Evolutionary conservation across 2,888 invertebrate species (phyloP).

Genomic region (Junonia oenone): DNA sequence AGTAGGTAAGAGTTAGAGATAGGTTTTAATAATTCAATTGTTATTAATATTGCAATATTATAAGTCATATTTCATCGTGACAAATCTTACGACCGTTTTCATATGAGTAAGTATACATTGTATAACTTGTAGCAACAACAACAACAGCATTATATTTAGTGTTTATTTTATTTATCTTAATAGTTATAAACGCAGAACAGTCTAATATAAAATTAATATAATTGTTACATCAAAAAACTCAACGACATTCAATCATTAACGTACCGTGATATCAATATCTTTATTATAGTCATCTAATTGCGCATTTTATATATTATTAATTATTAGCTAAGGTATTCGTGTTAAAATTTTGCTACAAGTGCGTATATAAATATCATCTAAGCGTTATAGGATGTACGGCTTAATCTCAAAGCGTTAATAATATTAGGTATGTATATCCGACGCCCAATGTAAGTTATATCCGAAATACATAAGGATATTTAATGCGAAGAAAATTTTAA

Average conservation of each 20-base stretch:
- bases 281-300: slow-evolving; percentile 32
- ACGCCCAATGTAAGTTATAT: slow-evolving; percentile 3
- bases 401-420: slow-evolving; percentile 27
- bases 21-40: not conserved
- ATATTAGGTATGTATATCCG: not conserved
- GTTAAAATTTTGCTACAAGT: slow-evolving; percentile 51
- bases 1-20: not conserved
- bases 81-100: slow-evolving; percentile 36
- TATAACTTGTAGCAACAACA: slow-evolving; percentile 78
- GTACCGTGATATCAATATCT: slow-evolving; percentile 22
- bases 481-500: not conserved
- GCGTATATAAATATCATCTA: slow-evolving; percentile 36
- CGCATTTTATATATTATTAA: slow-evolving; percentile 52
- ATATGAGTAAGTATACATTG: slow-evolving; percentile 58
- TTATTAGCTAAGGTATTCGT: slow-evolving; percentile 48
- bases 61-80: slow-evolving; percentile 40
- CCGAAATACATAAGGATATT: not conserved
- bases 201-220: slow-evolving; percentile 37
- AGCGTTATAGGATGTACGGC: slow-evolving; percentile 38
- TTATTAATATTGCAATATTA: not conserved
- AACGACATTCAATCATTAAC: slow-evolving; percentile 31
- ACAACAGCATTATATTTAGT: slow-evolving; percentile 75
- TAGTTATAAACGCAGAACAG: slow-evolving; percentile 53
- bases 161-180: slow-evolving; percentile 51
- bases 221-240: slow-evolving; percentile 35